Percentiles rank a stretch among this genome's conserved stretches.
Evolutionary conservation across 2,797 vertebrate genomes (phyloP).

Genomic region (Toxotes lorentzi): DNA sequence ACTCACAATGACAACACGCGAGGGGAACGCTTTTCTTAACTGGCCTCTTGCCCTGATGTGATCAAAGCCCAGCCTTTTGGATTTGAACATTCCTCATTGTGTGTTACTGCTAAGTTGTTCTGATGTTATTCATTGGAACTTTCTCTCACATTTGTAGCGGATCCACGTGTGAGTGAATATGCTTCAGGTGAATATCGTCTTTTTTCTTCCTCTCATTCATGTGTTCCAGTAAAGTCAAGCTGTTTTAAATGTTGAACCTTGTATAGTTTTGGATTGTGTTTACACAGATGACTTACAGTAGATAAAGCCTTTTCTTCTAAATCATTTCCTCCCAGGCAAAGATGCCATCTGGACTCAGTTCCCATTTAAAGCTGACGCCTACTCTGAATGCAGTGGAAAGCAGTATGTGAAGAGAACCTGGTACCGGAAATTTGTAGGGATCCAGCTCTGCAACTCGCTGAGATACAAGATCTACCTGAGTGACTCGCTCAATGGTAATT

Average conservation of each 20-base stretch:
- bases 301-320: neutral
- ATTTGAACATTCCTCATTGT: slow-evolving; percentile 10
- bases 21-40: slow-evolving; percentile 27
- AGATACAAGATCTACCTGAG: slow-evolving; percentile 99
- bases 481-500: slow-evolving; percentile 94
- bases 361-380: slow-evolving; percentile 91
- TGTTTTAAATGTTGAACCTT: neutral
- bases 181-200: slow-evolving; percentile 88
- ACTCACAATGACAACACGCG: slow-evolving; percentile 23
- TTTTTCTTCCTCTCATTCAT: neutral
- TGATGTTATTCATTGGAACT: slow-evolving; percentile 43
- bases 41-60: slow-evolving; percentile 50
- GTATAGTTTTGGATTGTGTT: neutral
- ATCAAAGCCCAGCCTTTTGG: slow-evolving; percentile 52
- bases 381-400: slow-evolving; percentile 95
- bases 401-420: slow-evolving; percentile 97
- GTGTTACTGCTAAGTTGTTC: slow-evolving; percentile 23
- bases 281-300: neutral
- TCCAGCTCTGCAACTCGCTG: slow-evolving; percentile 97
- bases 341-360: slow-evolving; percentile 98
- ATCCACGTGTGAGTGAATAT: slow-evolving; percentile 94
- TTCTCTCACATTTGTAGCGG: slow-evolving; percentile 85
- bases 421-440: slow-evolving; percentile 99
- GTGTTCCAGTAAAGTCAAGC: neutral
- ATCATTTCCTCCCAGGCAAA: slow-evolving; percentile 86